Conservation (phyloP, 2,888 invertebrate species). For the Pristionchus japonicus region DNA sequence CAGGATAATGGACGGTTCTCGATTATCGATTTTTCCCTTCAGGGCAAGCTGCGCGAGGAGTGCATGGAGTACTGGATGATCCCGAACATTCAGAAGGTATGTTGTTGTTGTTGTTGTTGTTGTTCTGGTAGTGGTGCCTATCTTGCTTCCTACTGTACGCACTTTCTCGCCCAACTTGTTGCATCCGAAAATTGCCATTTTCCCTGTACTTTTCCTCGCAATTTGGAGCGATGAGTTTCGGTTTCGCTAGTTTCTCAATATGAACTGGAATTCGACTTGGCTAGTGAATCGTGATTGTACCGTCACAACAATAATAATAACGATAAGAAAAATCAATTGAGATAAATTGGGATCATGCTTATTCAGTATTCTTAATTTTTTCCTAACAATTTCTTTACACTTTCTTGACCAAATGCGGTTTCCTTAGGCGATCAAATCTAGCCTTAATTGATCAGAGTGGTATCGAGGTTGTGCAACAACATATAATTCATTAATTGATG, state of each 20-base stretch:
- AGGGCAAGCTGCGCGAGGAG: slow-evolving; percentile 66
- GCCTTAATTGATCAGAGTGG: no score
- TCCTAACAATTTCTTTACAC: no score
- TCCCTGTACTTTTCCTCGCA: not conserved
- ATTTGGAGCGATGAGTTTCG: not conserved
- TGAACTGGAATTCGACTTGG: not conserved
- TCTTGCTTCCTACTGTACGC: no score
- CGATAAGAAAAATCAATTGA: no score
- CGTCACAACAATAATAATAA: no score
- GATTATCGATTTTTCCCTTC: not conserved
- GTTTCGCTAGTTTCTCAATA: not conserved
- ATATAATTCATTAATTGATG: no score
- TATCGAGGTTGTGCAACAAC: no score
- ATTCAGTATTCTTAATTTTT: no score
- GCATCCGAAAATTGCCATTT: not conserved
- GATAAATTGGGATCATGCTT: no score
- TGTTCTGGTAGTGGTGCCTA: not conserved
- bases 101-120: not conserved
- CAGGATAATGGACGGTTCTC: no score
- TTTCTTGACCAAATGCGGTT: no score
- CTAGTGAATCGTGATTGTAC: not conserved
- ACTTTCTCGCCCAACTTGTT: not conserved
- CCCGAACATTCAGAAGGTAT: slow-evolving; percentile 57
- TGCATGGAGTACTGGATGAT: slow-evolving; percentile 73
- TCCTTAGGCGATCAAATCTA: no score